A percentile compares a stretch with the other conserved stretches of the same genome.
These are phyloP conservation scores for Tenrec ecaudatus DNA, from an alignment of 2,113 vertebrate species.

Conservation along the genomic window DNA sequence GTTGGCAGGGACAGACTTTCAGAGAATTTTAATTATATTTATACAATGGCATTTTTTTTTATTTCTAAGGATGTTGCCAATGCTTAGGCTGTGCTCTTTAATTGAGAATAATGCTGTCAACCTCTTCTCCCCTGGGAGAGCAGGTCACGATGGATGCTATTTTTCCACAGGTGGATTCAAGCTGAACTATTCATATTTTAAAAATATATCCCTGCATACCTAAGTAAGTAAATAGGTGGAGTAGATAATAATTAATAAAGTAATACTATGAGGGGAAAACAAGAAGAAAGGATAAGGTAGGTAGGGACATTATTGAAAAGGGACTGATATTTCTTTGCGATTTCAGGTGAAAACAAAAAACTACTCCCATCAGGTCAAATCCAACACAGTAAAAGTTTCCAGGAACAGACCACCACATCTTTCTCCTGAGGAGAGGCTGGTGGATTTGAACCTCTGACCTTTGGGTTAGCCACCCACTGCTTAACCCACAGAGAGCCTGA, in stretches of 20 bases:
- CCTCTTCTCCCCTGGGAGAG: neutral
- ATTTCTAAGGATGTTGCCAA: neutral
- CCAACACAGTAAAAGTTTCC: too few species aligned
- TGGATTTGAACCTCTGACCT: too few species aligned
- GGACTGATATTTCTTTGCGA: neutral
- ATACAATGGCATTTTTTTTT: neutral
- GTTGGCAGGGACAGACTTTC: neutral
- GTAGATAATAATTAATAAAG: neutral
- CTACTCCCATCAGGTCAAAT: too few species aligned
- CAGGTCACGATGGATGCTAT: neutral
- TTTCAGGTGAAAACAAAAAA: neutral
- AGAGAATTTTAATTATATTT: neutral
- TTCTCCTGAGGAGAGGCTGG: too few species aligned
- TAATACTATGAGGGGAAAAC: neutral
- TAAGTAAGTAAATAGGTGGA: neutral
- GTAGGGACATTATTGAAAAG: neutral
- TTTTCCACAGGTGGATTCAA: neutral
- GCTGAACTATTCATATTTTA: neutral
- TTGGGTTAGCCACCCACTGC: too few species aligned
- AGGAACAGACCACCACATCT: too few species aligned
- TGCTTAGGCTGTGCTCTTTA: neutral
- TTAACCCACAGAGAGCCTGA: neutral
- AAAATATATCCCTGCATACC: neutral
- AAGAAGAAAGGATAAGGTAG: neutral
- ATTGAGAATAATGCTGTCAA: neutral